Conservation (phyloP, 2,888 invertebrate genomes). For the Protophormia terraenovae region DNA sequence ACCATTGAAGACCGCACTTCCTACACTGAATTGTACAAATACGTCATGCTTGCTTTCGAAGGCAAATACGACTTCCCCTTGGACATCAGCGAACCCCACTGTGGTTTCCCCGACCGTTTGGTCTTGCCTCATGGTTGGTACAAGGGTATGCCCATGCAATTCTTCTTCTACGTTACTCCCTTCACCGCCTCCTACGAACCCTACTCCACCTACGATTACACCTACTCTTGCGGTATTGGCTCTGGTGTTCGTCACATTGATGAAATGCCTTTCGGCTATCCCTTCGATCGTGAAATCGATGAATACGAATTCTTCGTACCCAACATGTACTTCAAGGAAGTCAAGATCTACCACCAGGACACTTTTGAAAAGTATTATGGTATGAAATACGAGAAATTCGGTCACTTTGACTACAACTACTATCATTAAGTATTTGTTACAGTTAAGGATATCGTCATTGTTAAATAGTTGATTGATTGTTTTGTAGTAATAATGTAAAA, state of each 20-base stretch:
- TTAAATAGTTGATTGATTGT: neutral
- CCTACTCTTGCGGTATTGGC: conserved; percentile 83
- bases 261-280: conserved; percentile 86
- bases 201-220: conserved; percentile 80
- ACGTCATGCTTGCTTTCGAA: conserved; percentile 80
- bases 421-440: neutral
- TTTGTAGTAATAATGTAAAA: too few relatives aligned
- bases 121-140: conserved; percentile 84
- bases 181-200: conserved; percentile 74
- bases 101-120: conserved; percentile 84
- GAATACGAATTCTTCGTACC: conserved; percentile 84
- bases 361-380: conserved; percentile 76
- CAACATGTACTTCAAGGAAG: conserved; percentile 87
- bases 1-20: conserved; percentile 83
- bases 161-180: conserved; percentile 84
- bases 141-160: conserved; percentile 84
- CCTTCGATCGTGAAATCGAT: conserved; percentile 87
- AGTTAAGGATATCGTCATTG: neutral
- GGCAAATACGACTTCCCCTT: conserved; percentile 80
- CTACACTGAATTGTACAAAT: conserved; percentile 80
- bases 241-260: conserved; percentile 84
- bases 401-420: conserved; percentile 70
- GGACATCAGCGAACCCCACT: conserved; percentile 81
- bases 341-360: conserved; percentile 85
- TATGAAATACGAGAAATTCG: conserved; percentile 71